Percentiles rank a stretch among this genome's conserved stretches.
Evolutionary conservation across 35 echinoderm and acorn worm genomes (phyloP).

Genomic region (Diadema setosum): DNA sequence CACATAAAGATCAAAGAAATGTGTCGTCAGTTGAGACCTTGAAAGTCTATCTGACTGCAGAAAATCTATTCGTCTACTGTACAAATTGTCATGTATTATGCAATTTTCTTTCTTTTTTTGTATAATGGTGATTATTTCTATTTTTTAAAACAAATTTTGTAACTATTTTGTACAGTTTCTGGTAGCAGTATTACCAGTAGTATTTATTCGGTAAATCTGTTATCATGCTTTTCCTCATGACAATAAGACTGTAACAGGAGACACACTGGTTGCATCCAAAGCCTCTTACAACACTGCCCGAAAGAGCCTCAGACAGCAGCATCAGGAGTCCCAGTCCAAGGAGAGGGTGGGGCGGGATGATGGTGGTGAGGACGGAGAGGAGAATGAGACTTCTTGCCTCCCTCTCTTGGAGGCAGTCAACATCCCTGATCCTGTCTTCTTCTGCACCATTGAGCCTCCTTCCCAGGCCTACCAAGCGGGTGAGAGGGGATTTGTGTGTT

Average conservation of each 20-base stretch:
- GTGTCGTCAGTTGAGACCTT: too few relatives aligned
- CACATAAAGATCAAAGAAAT: too few relatives aligned
- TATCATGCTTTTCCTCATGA: not conserved
- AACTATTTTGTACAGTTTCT: too few relatives aligned
- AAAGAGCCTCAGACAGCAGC: not conserved
- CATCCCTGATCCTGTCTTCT: slow-evolving; percentile 81
- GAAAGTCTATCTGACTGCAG: too few relatives aligned
- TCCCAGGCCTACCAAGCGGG: slow-evolving; percentile 89
- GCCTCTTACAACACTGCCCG: slow-evolving; percentile 54
- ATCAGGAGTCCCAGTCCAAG: not conserved
- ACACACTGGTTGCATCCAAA: slow-evolving; percentile 86
- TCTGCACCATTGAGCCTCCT: slow-evolving; percentile 92
- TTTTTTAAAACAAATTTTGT: too few relatives aligned
- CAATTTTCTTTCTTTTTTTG: too few relatives aligned
- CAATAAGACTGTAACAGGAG: slow-evolving; percentile 87
- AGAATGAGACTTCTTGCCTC: too few relatives aligned
- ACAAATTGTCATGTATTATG: too few relatives aligned
- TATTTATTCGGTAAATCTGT: too few relatives aligned
- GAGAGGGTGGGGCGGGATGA: not conserved
- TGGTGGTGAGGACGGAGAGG: not conserved
- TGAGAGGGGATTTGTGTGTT: too few relatives aligned
- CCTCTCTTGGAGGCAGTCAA: slow-evolving; percentile 65
- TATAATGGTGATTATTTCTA: too few relatives aligned
- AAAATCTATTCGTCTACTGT: too few relatives aligned
- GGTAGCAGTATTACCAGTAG: not conserved